Evolutionary conservation across 2,888 invertebrate species (phyloP).

Genomic region (Stramonita haemastoma): DNA sequence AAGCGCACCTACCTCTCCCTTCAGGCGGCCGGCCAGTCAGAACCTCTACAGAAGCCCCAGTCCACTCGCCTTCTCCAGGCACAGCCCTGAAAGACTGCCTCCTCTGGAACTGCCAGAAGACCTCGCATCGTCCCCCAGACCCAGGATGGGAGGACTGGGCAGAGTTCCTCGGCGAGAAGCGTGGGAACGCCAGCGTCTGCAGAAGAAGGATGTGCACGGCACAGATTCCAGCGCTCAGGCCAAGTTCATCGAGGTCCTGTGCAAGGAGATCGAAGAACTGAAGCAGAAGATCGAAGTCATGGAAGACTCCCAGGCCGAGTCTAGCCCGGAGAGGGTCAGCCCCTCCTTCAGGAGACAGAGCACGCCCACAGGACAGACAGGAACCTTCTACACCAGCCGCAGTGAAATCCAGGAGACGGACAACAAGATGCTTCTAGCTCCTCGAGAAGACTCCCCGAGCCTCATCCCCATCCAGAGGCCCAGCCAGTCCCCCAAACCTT

Average conservation of each 20-base stretch:
- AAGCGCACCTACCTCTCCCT: conserved; percentile 19
- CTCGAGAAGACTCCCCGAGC: neutral
- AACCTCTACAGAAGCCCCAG: neutral
- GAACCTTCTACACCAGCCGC: conserved; percentile 19
- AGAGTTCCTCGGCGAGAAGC: conserved; percentile 54
- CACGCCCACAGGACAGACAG: conserved; percentile 26
- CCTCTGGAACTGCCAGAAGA: conserved; percentile 34
- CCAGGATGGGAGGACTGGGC: conserved; percentile 44
- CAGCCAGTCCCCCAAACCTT: conserved; percentile 29
- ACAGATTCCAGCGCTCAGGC: conserved; percentile 46
- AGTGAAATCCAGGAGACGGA: conserved; percentile 40
- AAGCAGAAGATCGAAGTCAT: conserved; percentile 66
- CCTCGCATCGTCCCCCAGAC: conserved; percentile 10
- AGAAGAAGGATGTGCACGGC: conserved; percentile 29
- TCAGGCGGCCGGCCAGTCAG: conserved; percentile 5
- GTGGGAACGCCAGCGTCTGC: conserved; percentile 51
- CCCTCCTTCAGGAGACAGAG: neutral
- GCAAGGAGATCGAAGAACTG: conserved; percentile 65
- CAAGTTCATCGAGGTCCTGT: conserved; percentile 50
- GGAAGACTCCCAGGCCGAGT: conserved; percentile 52
- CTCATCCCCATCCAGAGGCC: neutral
- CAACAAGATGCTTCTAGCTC: conserved; percentile 32
- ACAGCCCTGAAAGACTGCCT: conserved; percentile 27
- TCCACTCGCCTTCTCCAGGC: neutral
- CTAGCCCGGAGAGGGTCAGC: conserved; percentile 22